Evolutionary conservation across 2,888 invertebrate genomes (phyloP).

Genomic region (Andricus quercusramuli): DNA sequence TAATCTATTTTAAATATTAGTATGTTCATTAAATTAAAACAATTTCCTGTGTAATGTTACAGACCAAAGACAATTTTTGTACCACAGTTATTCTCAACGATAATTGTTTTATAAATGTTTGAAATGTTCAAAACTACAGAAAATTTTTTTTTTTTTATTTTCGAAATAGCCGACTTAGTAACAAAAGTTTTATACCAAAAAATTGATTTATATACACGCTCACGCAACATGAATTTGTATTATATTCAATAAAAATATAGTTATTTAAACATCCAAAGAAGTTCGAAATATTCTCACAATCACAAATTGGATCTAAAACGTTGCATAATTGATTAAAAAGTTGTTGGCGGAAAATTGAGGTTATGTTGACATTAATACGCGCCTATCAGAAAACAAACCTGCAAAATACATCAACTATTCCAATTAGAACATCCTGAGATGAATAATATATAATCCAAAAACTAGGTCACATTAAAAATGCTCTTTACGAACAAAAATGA

Average conservation of each 20-base stretch:
- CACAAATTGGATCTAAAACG: neutral
- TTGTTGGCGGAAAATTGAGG: neutral
- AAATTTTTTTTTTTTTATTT: constrained; percentile 13
- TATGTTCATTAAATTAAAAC: too few relatives aligned
- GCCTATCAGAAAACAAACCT: neutral
- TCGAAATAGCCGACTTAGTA: constrained; percentile 12
- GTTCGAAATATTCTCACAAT: neutral
- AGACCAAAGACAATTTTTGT: too few relatives aligned
- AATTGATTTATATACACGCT: constrained; percentile 25
- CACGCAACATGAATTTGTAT: neutral
- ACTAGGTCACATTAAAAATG: neutral
- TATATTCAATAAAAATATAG: neutral
- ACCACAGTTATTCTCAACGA: too few relatives aligned
- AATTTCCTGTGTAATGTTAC: too few relatives aligned
- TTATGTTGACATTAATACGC: neutral
- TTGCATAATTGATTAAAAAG: neutral
- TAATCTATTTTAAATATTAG: too few relatives aligned
- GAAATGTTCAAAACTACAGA: neutral
- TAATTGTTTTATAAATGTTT: too few relatives aligned
- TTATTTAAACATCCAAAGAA: neutral
- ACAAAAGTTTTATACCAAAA: neutral
- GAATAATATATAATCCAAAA: neutral
- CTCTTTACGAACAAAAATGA: neutral
- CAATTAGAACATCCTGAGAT: neutral
- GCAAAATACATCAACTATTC: neutral